A percentile compares a stretch with the other conserved stretches of the same genome.
phyloP scores from a whole-genome alignment of 1,140 invertebrate species.

The Bathynomus jamesi region DNA sequence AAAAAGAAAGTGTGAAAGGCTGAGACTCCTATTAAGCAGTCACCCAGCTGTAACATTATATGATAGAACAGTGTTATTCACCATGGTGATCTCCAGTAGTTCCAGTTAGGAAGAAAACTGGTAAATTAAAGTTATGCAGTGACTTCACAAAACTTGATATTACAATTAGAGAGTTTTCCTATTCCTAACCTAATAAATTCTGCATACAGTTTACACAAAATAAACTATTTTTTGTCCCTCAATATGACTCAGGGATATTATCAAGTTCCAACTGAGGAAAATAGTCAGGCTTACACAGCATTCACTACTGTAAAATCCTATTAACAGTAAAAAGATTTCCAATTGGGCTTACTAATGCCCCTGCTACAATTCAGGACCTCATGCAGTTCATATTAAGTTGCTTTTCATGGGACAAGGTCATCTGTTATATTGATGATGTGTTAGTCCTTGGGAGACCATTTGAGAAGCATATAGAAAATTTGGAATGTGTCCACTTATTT shows the following conservation, averaged over 20 bases:
- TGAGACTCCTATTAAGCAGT: too few relatives aligned
- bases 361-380: neutral
- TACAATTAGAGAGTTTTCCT: neutral
- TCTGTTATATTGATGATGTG: neutral
- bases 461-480: neutral
- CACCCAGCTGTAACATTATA: neutral
- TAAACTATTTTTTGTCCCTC: neutral
- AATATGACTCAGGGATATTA: neutral
- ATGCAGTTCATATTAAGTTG: neutral
- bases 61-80: neutral
- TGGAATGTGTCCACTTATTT: neutral
- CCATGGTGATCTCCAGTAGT: constrained; percentile 4
- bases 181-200: neutral
- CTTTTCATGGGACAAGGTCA: neutral
- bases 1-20: neutral
- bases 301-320: neutral
- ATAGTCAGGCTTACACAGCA: neutral
- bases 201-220: neutral
- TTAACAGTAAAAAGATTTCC: neutral
- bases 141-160: neutral
- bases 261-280: neutral
- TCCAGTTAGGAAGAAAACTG: neutral
- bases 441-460: neutral
- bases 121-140: neutral
- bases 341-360: neutral